phyloP scores from a whole-genome alignment of 2,113 vertebrate species.

The Phocoena phocoena region DNA sequence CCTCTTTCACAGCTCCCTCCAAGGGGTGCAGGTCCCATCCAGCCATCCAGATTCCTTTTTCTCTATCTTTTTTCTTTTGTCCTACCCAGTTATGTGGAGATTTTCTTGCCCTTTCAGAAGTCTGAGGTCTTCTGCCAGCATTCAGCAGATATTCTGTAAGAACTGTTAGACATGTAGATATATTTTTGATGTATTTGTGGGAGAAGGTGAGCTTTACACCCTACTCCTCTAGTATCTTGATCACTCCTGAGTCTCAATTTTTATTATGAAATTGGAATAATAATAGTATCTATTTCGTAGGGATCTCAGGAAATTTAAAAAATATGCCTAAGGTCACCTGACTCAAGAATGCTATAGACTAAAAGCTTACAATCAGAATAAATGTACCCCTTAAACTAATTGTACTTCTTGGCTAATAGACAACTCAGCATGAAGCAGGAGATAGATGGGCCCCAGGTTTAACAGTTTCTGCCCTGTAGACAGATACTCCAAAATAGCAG shows the following conservation, averaged over 20 bases:
- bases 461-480: no score
- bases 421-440: neutral
- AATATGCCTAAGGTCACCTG: neutral
- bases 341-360: neutral
- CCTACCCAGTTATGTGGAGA: neutral
- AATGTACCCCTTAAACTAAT: neutral
- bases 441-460: no score
- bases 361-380: neutral
- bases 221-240: no score
- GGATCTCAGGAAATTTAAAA: neutral
- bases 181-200: no score
- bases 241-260: neutral
- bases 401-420: neutral
- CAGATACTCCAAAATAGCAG: no score
- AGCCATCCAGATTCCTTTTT: no score
- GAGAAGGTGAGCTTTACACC: no score
- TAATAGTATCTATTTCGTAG: neutral
- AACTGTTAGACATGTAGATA: no score
- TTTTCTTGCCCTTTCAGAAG: neutral
- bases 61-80: neutral
- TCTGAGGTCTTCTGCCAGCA: no score
- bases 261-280: neutral
- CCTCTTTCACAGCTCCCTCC: neutral
- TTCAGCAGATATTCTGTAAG: no score
- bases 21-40: no score